These are phyloP conservation scores for Rotaria sp. DNA, from an alignment of 2,888 invertebrate species.

Conservation along the genomic window DNA sequence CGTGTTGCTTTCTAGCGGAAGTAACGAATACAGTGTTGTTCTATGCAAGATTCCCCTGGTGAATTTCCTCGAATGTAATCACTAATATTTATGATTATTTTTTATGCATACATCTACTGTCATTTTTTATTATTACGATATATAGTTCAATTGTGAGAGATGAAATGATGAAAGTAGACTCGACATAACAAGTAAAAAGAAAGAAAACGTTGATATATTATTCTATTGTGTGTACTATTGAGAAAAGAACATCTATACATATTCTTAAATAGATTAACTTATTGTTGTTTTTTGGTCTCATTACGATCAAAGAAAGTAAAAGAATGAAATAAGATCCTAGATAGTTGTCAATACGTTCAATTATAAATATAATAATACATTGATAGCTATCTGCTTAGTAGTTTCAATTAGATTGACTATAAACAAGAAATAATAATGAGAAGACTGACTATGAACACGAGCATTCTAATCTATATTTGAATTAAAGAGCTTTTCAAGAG, in stretches of 20 bases:
- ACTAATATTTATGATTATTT: slow-evolving; percentile 15
- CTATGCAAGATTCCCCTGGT: background rate
- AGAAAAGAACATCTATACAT: too few species aligned
- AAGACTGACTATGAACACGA: background rate
- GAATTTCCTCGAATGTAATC: background rate
- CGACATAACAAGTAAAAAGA: background rate
- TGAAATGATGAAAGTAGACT: background rate
- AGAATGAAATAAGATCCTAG: background rate
- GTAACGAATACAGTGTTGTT: background rate
- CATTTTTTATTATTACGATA: background rate
- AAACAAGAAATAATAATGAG: background rate
- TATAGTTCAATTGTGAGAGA: background rate
- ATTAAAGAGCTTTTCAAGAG: background rate
- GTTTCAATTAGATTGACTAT: background rate
- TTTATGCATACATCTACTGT: background rate
- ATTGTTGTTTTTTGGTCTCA: too few species aligned
- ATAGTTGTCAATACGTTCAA: background rate
- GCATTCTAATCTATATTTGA: background rate
- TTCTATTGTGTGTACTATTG: too few species aligned
- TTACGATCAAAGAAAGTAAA: too few species aligned
- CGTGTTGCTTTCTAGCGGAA: background rate
- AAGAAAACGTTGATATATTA: too few species aligned
- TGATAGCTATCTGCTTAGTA: background rate
- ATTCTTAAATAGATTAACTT: too few species aligned
- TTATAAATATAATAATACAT: background rate